Evolutionary conservation across 2,888 invertebrate species (phyloP).

Genomic region (Hetaerina titia): DNA sequence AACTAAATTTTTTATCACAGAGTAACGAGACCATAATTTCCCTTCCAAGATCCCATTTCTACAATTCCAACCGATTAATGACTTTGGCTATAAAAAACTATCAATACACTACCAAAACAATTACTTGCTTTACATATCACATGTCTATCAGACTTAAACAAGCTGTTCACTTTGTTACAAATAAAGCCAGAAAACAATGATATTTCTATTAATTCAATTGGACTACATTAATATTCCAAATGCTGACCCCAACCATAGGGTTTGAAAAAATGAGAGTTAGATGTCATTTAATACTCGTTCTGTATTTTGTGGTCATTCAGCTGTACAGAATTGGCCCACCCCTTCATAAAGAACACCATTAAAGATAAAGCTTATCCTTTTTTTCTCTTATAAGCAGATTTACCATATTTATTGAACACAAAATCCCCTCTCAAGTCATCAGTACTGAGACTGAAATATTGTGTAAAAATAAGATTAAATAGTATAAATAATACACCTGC

Average conservation of each 20-base stretch:
- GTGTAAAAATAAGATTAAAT: constrained; percentile 67
- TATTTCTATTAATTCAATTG: background rate
- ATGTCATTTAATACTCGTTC: constrained; percentile 59
- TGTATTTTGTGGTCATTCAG: constrained; percentile 67
- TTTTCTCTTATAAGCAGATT: constrained; percentile 65
- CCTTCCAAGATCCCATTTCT: no score
- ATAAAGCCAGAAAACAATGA: background rate
- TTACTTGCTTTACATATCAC: no score
- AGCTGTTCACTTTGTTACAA: background rate
- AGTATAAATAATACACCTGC: constrained; percentile 66
- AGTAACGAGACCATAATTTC: no score
- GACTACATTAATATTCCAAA: background rate
- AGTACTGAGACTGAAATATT: constrained; percentile 63
- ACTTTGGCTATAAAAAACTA: no score
- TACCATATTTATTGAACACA: constrained; percentile 66
- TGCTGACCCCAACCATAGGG: background rate
- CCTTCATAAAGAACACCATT: constrained; percentile 65
- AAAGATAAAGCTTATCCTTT: constrained; percentile 64
- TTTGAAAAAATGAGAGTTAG: constrained; percentile 43
- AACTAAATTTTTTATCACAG: no score
- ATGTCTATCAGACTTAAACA: no score
- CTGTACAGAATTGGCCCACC: constrained; percentile 67
- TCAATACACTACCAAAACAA: no score
- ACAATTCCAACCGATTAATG: no score
- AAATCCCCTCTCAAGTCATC: constrained; percentile 65